Evolutionary conservation across 2,113 vertebrate genomes (phyloP), one percentile per base, ranked within the genome.

Genomic region (Conger conger): DNA sequence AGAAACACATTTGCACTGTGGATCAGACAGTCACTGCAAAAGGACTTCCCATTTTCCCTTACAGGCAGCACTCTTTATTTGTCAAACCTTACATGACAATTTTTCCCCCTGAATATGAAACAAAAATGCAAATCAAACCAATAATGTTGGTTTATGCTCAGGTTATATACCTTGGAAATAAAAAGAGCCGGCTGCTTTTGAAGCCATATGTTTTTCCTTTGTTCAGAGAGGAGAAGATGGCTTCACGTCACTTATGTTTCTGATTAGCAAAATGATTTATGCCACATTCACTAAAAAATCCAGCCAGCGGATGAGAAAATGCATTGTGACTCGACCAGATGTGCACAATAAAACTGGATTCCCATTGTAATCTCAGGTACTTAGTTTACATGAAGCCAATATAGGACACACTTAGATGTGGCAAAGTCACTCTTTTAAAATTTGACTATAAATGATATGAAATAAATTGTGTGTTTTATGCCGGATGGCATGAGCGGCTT

Each of bases 221-320:
- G 97, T 98, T 98, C 96, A 96, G 96, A 96, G 96, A 96, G 96
- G 91, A 33, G 95, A 95, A 99, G 97, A 99, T 97, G 97, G 97
- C 96, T 98, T 96, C 95, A 94, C 96, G 97, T 99, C 98, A 99
- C 97, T 99, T 99, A 99, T 97, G 97, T 96, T 99, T 99, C 98
- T 99, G 98, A 99, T 99, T 99, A 99, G 97, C 96, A 97, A 96
- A 96, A 97, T 99, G 98, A 99, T 99, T 99, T 99, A 99, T 99
- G 98, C 97, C 98, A 98, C 97, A 97, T 98, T 98, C 97, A 96
- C 97, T 99, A 98, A 98, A 97, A 99, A 99, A 98, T 97, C 97
- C 97, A 97, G 97, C 97, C 96, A 96, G 97, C 96, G 96, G 99
- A 99, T 97, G 97, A 96, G 97, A 97, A 99, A 99, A 99, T 98